phyloP scores from a whole-genome alignment of 2,797 vertebrate genomes.

The Acestrorhynchus altus region DNA sequence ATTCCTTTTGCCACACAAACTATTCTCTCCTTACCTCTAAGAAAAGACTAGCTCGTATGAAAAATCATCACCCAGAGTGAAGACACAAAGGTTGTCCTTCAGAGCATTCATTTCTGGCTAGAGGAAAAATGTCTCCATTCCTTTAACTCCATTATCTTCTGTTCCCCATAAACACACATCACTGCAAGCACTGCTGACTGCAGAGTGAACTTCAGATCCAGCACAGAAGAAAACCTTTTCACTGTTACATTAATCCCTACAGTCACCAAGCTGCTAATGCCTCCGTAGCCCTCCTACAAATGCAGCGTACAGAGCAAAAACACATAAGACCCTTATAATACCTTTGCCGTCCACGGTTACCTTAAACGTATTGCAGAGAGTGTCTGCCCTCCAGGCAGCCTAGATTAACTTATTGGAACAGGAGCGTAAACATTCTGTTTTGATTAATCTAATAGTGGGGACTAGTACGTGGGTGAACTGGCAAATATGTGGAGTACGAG shows the following conservation, averaged over 20 bases:
- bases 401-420: slow-evolving; percentile 38
- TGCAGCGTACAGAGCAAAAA: not conserved
- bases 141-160: not conserved
- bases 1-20: no score
- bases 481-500: slow-evolving; percentile 30
- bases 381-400: slow-evolving; percentile 34
- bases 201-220: slow-evolving; percentile 12
- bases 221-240: not conserved
- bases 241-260: slow-evolving; percentile 6
- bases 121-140: slow-evolving; percentile 5
- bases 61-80: not conserved
- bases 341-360: not conserved
- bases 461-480: slow-evolving; percentile 36
- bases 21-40: not conserved
- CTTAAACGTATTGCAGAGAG: slow-evolving; percentile 7
- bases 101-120: not conserved
- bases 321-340: slow-evolving; percentile 4
- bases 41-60: not conserved
- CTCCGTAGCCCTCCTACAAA: not conserved
- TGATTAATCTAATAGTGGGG: slow-evolving; percentile 33
- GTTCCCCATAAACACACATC: not conserved
- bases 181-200: slow-evolving; percentile 4
- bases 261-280: not conserved
- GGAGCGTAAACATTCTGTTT: slow-evolving; percentile 27
- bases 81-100: not conserved